Evolutionary conservation across 2,888 invertebrate species (phyloP).

Genomic region (Drosophila rellima): DNA sequence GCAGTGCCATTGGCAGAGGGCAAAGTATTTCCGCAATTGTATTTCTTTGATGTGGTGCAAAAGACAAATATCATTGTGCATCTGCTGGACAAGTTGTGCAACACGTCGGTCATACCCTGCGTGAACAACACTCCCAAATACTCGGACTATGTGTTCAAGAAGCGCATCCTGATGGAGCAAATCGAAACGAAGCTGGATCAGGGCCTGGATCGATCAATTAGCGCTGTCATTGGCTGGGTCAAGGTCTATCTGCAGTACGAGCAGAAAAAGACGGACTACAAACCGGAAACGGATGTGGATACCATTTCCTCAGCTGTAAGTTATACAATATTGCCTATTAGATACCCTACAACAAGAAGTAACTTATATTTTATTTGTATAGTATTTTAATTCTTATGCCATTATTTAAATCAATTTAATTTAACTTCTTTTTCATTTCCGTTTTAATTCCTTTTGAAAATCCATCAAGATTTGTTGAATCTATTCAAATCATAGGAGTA

Average conservation of each 20-base stretch:
- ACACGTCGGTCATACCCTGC: conserved; percentile 94
- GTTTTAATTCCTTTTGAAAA: too few species aligned
- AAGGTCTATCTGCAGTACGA: conserved; percentile 95
- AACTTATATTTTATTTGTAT: too few species aligned
- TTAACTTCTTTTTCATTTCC: too few species aligned
- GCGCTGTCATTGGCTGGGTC: conserved; percentile 96
- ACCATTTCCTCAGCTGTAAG: conserved; percentile 93
- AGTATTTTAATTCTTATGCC: too few species aligned
- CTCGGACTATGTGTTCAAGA: conserved; percentile 94
- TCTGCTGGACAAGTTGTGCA: conserved; percentile 96
- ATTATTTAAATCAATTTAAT: too few species aligned
- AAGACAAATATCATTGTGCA: conserved; percentile 97
- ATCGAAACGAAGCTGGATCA: conserved; percentile 96
- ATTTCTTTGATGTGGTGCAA: conserved; percentile 97
- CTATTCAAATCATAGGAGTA: too few species aligned
- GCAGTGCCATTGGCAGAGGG: conserved; percentile 96
- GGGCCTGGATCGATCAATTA: conserved; percentile 94
- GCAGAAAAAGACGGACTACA: conserved; percentile 98
- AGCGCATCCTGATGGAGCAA: conserved; percentile 93
- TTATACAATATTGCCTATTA: neutral
- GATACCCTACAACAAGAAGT: too few species aligned
- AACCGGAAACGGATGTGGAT: conserved; percentile 94
- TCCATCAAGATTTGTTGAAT: too few species aligned
- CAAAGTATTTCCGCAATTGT: conserved; percentile 94
- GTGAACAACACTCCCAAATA: conserved; percentile 95